Conservation (phyloP, 1,140 invertebrate genomes). For the Helicoverpa zea region DNA sequence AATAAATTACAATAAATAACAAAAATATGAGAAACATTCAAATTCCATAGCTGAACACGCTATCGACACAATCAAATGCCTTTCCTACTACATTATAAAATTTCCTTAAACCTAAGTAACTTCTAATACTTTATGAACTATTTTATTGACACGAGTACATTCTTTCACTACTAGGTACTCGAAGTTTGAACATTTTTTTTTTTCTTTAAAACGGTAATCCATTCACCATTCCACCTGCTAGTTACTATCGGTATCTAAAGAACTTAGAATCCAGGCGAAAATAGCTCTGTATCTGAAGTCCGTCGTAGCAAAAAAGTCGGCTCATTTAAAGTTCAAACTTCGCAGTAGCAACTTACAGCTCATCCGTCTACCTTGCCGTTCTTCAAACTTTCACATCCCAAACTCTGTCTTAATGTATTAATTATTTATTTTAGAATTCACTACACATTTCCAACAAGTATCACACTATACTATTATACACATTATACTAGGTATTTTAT, state of each 20-base stretch:
- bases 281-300: background rate
- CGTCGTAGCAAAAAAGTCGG: constrained; percentile 2
- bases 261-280: background rate
- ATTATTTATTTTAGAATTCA: background rate
- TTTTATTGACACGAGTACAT: background rate
- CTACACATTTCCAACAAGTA: constrained; percentile 8
- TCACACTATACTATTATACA: no score
- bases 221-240: background rate
- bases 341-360: background rate
- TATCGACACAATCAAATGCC: background rate
- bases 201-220: background rate
- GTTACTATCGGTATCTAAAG: background rate
- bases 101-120: constrained; percentile 19
- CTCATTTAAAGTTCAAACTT: constrained; percentile 11
- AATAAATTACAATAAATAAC: no score
- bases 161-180: background rate
- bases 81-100: constrained; percentile 6
- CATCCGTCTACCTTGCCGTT: background rate
- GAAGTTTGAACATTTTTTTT: no score
- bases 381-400: constrained; percentile 1
- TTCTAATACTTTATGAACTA: background rate
- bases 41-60: no score
- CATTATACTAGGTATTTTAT: no score
- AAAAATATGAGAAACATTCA: no score
- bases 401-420: background rate